phyloP scores from a whole-genome alignment of 2,113 vertebrate genomes.

The Zeus faber region DNA sequence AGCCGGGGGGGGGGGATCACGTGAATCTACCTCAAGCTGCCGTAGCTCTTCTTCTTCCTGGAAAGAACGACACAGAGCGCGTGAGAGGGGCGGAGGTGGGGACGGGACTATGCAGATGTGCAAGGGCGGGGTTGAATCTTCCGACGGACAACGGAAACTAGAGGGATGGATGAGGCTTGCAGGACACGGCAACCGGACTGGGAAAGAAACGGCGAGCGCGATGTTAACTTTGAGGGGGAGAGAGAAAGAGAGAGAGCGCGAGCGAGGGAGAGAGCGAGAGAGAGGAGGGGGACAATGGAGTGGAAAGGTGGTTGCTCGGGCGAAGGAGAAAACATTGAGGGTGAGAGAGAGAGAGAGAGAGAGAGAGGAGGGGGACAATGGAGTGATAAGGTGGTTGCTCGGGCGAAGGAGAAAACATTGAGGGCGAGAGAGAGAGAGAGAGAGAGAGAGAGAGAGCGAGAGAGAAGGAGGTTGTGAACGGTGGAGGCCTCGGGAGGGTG shows the following conservation, averaged over 20 bases:
- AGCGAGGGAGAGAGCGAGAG: not conserved
- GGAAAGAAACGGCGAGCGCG: slow-evolving; percentile 46
- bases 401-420: not conserved
- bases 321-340: slow-evolving; percentile 11
- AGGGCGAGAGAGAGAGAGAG: not conserved
- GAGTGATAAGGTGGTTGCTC: not conserved
- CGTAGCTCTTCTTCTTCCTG: slow-evolving; percentile 79
- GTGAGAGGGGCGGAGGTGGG: slow-evolving; percentile 50
- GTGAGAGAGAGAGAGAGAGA: not conserved
- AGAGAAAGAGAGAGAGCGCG: slow-evolving; percentile 7
- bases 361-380: slow-evolving; percentile 1
- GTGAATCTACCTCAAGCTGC: slow-evolving; percentile 75
- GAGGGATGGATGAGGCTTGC: slow-evolving; percentile 37
- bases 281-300: slow-evolving; percentile 1
- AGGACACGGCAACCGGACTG: slow-evolving; percentile 54
- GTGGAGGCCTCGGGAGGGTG: slow-evolving; percentile 11
- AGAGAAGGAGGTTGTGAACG: not conserved
- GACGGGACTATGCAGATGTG: slow-evolving; percentile 30
- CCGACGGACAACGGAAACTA: slow-evolving; percentile 36
- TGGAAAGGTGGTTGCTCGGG: not conserved
- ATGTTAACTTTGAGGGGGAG: no score
- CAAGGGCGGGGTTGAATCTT: not conserved
- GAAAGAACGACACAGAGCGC: slow-evolving; percentile 54
- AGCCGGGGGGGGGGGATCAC: slow-evolving; percentile 7
- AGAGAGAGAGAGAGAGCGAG: not conserved